Evolutionary conservation across 2,888 invertebrate species (phyloP).

Genomic region (Podabrus alpinus): DNA sequence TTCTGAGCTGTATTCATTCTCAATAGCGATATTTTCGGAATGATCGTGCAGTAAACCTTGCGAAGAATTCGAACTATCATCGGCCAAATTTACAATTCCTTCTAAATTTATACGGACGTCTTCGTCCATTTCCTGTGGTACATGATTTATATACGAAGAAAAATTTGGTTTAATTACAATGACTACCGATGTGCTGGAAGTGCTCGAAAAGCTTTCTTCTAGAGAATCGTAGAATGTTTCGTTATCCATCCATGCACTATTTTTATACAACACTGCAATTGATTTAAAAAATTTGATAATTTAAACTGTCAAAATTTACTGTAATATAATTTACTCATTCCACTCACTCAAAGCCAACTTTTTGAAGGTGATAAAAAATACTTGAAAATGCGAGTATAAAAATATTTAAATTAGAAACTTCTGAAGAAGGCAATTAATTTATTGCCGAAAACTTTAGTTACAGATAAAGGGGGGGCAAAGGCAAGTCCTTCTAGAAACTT

Average conservation of each 20-base stretch:
- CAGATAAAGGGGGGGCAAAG: no score
- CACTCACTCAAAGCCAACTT: background rate
- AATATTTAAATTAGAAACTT: no score
- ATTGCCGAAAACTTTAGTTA: no score
- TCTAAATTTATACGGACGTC: background rate
- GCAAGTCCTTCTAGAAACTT: no score
- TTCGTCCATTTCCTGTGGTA: background rate
- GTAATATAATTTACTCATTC: background rate
- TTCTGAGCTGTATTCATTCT: background rate
- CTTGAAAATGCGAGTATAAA: no score
- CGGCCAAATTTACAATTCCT: background rate
- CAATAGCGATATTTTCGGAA: background rate
- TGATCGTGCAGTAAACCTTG: background rate
- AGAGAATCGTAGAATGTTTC: slow-evolving; percentile 36
- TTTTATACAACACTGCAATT: background rate
- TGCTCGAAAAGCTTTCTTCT: slow-evolving; percentile 28
- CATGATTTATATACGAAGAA: background rate
- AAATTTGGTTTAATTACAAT: background rate
- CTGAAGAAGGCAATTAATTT: no score
- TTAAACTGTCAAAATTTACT: background rate
- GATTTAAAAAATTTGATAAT: slow-evolving; percentile 4
- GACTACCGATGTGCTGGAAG: slow-evolving; percentile 2
- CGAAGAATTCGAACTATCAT: background rate
- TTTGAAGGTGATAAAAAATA: background rate
- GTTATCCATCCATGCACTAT: slow-evolving; percentile 29